phyloP scores from a whole-genome alignment of 1,140 invertebrate species.

The Ostrea edulis region DNA sequence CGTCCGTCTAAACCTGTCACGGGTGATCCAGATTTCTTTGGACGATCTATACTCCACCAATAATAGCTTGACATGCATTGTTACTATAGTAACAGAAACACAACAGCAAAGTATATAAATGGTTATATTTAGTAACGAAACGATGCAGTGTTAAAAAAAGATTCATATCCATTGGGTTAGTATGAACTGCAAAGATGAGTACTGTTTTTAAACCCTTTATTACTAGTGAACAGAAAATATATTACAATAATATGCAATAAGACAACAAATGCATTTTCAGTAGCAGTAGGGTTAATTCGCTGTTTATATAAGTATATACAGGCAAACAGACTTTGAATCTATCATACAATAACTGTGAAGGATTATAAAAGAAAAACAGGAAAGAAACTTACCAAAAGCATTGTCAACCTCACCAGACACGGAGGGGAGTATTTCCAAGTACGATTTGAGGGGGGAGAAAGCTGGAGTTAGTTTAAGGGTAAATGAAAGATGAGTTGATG shows the following conservation, averaged over 20 bases:
- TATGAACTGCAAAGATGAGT: conserved; percentile 33
- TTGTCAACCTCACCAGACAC: conserved; percentile 5
- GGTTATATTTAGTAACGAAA: conserved; percentile 39
- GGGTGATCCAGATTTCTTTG: conserved; percentile 21
- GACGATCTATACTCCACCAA: conserved; percentile 30
- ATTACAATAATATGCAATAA: conserved; percentile 36
- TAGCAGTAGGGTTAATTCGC: conserved; percentile 20
- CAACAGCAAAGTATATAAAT: conserved; percentile 39
- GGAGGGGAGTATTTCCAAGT: neutral
- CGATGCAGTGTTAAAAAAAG: conserved; percentile 35
- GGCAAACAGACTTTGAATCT: neutral
- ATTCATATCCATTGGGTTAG: conserved; percentile 21
- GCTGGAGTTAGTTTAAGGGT: conserved; percentile 25
- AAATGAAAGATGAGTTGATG: neutral
- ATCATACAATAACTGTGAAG: conserved; percentile 22
- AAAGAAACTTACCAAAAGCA: neutral
- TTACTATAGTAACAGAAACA: conserved; percentile 35
- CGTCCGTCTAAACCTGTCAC: conserved; percentile 17
- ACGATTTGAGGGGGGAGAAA: neutral
- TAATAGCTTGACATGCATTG: conserved; percentile 19
- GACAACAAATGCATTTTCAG: conserved; percentile 32
- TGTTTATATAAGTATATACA: neutral
- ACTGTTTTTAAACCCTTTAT: conserved; percentile 27
- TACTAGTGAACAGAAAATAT: conserved; percentile 37
- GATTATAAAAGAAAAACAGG: conserved; percentile 1